Base-by-base conservation (phyloP, 2,113 vertebrate species). In the Theristicus caerulescens region DNA sequence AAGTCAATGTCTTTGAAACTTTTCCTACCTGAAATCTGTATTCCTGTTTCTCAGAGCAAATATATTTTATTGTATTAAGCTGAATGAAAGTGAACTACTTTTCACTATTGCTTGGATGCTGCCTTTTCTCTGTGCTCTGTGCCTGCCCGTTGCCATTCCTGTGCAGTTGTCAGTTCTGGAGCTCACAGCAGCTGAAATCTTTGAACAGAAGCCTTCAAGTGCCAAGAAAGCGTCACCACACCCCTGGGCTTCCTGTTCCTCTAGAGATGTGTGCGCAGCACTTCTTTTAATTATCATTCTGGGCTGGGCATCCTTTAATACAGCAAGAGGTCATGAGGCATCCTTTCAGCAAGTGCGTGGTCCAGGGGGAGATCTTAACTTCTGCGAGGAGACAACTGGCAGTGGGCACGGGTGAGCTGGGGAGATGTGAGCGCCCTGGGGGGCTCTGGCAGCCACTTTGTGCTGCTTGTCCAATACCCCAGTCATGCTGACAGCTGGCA, bases 241-340 rank as follows among this genome's bases (percentile, higher is more conserved):
- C 51, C 11, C 26, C 5, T 2, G 32, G 42, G 13, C 34, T 16
- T 13, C 54, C 34, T 19, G 4, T 5, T 20, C 8, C 29, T 2
- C 12, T 3, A 4, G 54, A 13, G n/a, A 2, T 1, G 14, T 5
- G 34, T 7, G 29, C 11, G 0, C 31, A 8, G 54, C 22, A 2
- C n/a, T 29, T 4, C 47, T 51, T 9, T 13, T 27, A 17, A 9
- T 22, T 54, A 5, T 13, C 21, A 2, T 6, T 34, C 38, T n/a
- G 77, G 49, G 31, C 76, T 34, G 36, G 47, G 36, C 38, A 9
- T 11, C 51, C 51, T 17, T 29, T 22, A 29, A 29, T 13, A 8
- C 15, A 36, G 78, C 1, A 6, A 29, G 61, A 17, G 38, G 32
- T 25, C 49, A 6, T 2, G 31, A 47, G 58, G n/a, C 6, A 2